Percentiles rank a stretch among this genome's conserved stretches.
These are phyloP conservation scores for Trachops cirrhosus DNA, from an alignment of 2,797 vertebrate genomes.

Conservation along the genomic window DNA sequence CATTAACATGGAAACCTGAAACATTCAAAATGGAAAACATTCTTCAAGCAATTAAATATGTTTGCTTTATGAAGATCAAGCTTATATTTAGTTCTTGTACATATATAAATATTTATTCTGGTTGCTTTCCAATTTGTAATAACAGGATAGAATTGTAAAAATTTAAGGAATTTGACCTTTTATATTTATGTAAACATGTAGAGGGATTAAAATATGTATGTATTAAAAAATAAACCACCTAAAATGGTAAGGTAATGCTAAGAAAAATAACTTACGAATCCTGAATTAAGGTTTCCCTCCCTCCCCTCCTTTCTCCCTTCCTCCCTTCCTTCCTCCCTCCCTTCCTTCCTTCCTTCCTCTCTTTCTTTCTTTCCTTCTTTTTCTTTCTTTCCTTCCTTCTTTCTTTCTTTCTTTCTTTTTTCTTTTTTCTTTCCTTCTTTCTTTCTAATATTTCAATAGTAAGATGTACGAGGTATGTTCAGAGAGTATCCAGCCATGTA, in stretches of 20 bases:
- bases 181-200: background rate
- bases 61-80: background rate
- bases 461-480: background rate
- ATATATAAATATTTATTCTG: background rate
- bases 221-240: conserved; percentile 7
- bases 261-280: background rate
- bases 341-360: no score
- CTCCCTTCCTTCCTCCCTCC: no score
- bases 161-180: background rate
- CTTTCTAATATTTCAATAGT: background rate
- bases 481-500: background rate
- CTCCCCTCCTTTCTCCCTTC: no score
- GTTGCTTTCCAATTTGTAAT: background rate
- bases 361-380: no score
- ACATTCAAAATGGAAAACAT: background rate
- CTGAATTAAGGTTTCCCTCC: background rate
- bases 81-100: background rate
- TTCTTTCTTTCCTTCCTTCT: fast-evolving
- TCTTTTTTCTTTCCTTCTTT: background rate
- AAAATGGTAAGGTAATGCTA: background rate
- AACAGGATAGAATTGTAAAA: background rate
- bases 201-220: background rate
- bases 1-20: background rate
- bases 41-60: background rate
- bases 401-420: background rate